A percentile compares a stretch with the other conserved stretches of the same genome.
Conservation (phyloP, 2,797 vertebrate species). For the Synaphobranchus kaupii region DNA sequence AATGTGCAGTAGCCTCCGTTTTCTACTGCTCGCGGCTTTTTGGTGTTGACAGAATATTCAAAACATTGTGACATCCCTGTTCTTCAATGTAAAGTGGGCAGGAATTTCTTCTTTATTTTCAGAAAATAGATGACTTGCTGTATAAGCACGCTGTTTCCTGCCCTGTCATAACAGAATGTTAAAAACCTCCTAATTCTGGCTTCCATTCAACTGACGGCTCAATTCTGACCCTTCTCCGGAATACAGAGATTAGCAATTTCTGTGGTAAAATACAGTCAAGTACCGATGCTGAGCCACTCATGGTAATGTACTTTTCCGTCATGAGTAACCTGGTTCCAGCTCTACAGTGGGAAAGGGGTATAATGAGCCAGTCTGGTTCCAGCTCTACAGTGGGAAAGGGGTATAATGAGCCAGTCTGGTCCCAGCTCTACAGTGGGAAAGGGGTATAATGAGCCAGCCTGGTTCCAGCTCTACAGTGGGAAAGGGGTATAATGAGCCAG, state of each 20-base stretch:
- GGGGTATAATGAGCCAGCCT: slow-evolving; percentile 5
- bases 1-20: neutral
- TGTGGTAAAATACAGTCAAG: neutral
- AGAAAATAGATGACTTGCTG: neutral
- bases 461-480: neutral
- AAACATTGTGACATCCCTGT: neutral
- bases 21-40: neutral
- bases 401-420: neutral
- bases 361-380: neutral
- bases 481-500: neutral
- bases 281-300: neutral
- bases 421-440: neutral
- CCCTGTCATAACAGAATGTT: neutral
- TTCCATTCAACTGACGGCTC: neutral
- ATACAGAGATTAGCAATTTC: neutral
- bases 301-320: neutral
- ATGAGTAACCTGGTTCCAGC: neutral
- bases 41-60: neutral
- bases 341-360: neutral
- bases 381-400: neutral
- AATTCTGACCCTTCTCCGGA: neutral
- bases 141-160: neutral
- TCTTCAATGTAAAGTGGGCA: neutral
- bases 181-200: neutral
- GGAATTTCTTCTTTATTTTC: neutral